Evolutionary conservation across 2,888 invertebrate genomes (phyloP), one percentile per base, ranked within the genome.

Genomic region (Orthonychiurus folsomi): DNA sequence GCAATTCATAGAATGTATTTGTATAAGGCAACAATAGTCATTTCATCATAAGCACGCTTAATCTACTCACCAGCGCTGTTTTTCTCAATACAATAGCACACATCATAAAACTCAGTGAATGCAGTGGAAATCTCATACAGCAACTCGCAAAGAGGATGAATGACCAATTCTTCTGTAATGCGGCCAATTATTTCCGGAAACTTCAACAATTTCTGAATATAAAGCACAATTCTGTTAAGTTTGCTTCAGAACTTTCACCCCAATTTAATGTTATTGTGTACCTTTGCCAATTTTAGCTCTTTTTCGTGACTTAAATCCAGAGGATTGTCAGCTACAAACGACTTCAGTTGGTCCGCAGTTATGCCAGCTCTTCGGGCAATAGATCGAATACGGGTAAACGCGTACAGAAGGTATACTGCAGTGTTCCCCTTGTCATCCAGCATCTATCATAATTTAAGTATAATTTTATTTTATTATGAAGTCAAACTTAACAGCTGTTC

Each of bases 381-480:
- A 0, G 90, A 95, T 75, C 89, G 84, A 69, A 99, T 99, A 50
- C 99, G 82, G 12, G 95, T 95, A 72, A 90, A 85, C 0, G 94
- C 93, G 78, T 99, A 99, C 5, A 99, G 79, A 59, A 99, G 80
- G 76, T 99, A 99, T 0, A 95, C 96, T 0, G 99, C 99, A 0
- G 99, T 99, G 77, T 99, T 99, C 12, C 99, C 99, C 76, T 90
- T 89, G 77, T 99, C 97, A 75, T 99, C 96, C 68, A 99, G 81
- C 99, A 99, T 99, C 82, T 83, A 73, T 62, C 69, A 70, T 26
- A 60, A 27, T 60, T 25, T 26, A 55, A 2, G 27, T 23, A 9
- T 9, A 23, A 56, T 18, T 56, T 5, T 9, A 21, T 26, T 25
- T 5, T 25, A 52, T 52, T 52, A 52, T n/a, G 3, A 52, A 21